Evolutionary conservation across 1,140 invertebrate species (phyloP).

Genomic region (Pseudomyrmex flavicornis): DNA sequence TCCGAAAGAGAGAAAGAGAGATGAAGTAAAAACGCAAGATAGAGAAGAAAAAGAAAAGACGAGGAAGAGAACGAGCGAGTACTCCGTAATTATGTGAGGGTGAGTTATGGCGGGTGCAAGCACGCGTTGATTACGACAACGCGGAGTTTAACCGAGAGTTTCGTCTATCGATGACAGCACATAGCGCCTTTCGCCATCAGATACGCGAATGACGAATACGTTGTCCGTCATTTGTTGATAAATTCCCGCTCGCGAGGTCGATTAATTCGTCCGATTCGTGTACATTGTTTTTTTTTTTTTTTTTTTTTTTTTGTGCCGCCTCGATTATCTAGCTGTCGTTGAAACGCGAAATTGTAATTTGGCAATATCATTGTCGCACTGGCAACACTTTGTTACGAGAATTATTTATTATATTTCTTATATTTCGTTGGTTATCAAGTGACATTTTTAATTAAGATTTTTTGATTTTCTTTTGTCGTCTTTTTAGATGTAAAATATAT

Average conservation of each 20-base stretch:
- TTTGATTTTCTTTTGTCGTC: background rate
- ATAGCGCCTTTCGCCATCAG: constrained; percentile 52
- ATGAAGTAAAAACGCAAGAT: constrained; percentile 1
- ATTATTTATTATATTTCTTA: background rate
- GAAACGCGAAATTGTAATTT: constrained; percentile 39
- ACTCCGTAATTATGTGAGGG: constrained; percentile 78
- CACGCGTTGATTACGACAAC: constrained; percentile 68
- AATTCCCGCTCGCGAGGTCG: constrained; percentile 10
- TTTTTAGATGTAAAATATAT: background rate
- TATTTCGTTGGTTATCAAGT: background rate
- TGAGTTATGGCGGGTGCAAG: constrained; percentile 77
- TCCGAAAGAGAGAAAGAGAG: constrained; percentile 20
- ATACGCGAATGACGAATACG: constrained; percentile 47
- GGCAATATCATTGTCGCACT: background rate
- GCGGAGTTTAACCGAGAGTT: constrained; percentile 23
- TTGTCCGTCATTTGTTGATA: constrained; percentile 34
- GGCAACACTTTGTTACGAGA: background rate
- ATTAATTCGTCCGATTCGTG: constrained; percentile 25
- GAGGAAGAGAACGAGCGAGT: constrained; percentile 14
- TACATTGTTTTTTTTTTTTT: constrained; percentile 8
- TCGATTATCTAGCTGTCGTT: constrained; percentile 20
- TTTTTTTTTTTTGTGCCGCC: constrained; percentile 6
- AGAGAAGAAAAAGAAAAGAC: background rate
- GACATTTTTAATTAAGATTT: background rate
- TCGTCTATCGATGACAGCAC: constrained; percentile 61